Evolutionary conservation across 2,888 invertebrate species (phyloP), one percentile per base, ranked within the genome.

Genomic region (Acrobeloides nanus): DNA sequence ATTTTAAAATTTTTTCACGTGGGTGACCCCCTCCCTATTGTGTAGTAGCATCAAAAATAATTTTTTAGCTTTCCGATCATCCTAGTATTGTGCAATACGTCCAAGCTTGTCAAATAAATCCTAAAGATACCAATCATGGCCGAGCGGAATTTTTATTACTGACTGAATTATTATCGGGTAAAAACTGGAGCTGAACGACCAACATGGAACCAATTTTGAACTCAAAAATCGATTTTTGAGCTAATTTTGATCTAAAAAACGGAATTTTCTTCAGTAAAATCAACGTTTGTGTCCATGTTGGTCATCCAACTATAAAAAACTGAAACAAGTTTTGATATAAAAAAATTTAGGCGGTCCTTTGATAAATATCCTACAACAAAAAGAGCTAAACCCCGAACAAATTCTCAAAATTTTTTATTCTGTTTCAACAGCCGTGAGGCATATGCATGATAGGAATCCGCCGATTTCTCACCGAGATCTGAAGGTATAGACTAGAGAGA

Each of bases 401-500:
- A 75, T 78, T 5, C 81, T 88, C 62, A 83, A 83, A 73, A 82
- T 93, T 57, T 87, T 90, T 76, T 90, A 90, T 77, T 90, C 93
- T 77, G 84, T 86, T 18, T 84, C 87, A 65, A 81, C 82, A 59
- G 88, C 92, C 29, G 86, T 95, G 10, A 84, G 88, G 61, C 89
- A 90, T 74, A 85, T 97, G 85, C 95, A 95, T 74, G 81, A 81
- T 32, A 88, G 88, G 76, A 81, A 81, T 37, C 87, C 89, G 23
- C 85, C 90, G n/a, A 84, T 95, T 52, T 84, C 86, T 38, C 95
- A 95, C 77, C 81, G 93, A 68, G 95, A 95, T 80, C 83, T 95
- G 68, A 95, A 95, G 80, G 82, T 85, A 46, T n/a, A n/a, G n/a
- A n/a, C n/a, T n/a, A n/a, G n/a, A n/a, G n/a, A n/a, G n/a, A n/a